Evolutionary conservation across 2,113 vertebrate genomes (phyloP).

Genomic region (Pipa parva): DNA sequence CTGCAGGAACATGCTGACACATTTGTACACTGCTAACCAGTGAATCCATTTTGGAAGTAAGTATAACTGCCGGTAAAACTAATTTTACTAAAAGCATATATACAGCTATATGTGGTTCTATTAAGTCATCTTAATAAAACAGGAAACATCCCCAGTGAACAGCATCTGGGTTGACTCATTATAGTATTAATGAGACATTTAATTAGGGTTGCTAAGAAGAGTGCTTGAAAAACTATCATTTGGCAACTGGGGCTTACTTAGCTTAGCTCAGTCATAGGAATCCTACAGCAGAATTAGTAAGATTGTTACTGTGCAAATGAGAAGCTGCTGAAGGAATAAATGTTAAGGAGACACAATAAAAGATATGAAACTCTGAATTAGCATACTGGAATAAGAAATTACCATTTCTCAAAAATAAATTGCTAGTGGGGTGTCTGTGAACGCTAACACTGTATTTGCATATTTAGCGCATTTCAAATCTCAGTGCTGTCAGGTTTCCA

Average conservation of each 20-base stretch:
- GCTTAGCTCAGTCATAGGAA: conserved; percentile 25
- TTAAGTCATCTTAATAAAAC: conserved; percentile 19
- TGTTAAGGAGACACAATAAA: conserved; percentile 30
- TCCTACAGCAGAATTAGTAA: conserved; percentile 33
- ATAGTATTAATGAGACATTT: conserved; percentile 41
- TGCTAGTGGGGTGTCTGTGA: conserved; percentile 27
- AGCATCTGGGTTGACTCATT: conserved; percentile 32
- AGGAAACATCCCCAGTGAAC: conserved; percentile 10
- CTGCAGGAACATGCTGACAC: too few species aligned
- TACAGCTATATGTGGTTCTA: conserved; percentile 5
- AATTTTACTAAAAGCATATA: conserved; percentile 9
- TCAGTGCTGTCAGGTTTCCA: conserved; percentile 19
- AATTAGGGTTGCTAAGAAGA: conserved; percentile 32
- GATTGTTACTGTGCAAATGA: conserved; percentile 38
- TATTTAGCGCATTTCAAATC: conserved; percentile 32
- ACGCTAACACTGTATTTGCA: conserved; percentile 30
- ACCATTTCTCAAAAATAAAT: conserved; percentile 42
- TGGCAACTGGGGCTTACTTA: conserved; percentile 31
- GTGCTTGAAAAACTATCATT: conserved; percentile 35
- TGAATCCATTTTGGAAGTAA: too few species aligned
- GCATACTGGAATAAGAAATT: conserved; percentile 36
- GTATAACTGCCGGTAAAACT: conserved; percentile 3
- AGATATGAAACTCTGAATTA: conserved; percentile 33
- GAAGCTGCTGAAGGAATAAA: conserved; percentile 30
- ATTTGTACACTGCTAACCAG: too few species aligned